A percentile compares a stretch with the other conserved stretches of the same genome.
These are phyloP conservation scores for Amblyornis subalaris DNA, from an alignment of 2,113 vertebrate genomes.

Conservation along the genomic window DNA sequence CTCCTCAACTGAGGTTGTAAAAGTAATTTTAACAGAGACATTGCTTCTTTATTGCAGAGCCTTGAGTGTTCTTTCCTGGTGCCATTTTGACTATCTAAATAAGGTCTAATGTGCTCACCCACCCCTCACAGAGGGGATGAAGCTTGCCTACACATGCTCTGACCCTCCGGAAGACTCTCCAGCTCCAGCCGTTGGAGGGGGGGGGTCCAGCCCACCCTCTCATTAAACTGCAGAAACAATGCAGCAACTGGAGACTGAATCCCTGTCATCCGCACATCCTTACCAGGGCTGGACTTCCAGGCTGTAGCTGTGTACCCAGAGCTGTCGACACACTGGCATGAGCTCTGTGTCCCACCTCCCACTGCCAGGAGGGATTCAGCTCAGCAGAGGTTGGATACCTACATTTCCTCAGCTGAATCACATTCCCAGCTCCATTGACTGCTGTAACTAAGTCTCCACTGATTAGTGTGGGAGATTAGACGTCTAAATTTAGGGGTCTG, in stretches of 20 bases:
- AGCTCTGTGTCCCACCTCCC: background rate
- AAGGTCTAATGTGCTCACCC: background rate
- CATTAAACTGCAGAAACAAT: background rate
- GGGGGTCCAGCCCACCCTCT: background rate
- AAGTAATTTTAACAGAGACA: background rate
- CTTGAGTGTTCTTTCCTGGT: background rate
- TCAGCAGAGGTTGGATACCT: background rate
- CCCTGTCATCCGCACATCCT: background rate
- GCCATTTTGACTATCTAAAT: background rate
- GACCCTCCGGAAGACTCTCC: background rate
- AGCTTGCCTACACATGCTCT: background rate
- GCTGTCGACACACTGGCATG: accelerated
- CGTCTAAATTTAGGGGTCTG: background rate
- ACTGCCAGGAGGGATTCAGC: background rate
- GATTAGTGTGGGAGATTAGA: background rate
- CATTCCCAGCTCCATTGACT: background rate
- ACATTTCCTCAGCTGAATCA: background rate
- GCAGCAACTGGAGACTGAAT: background rate
- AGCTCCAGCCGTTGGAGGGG: background rate
- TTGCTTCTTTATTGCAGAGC: background rate
- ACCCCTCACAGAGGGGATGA: background rate
- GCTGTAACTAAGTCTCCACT: background rate
- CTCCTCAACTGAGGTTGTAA: background rate
- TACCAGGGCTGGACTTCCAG: background rate
- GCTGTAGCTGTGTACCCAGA: background rate